Evolutionary conservation across 2,797 vertebrate species (phyloP).

Genomic region (Periparus ater): DNA sequence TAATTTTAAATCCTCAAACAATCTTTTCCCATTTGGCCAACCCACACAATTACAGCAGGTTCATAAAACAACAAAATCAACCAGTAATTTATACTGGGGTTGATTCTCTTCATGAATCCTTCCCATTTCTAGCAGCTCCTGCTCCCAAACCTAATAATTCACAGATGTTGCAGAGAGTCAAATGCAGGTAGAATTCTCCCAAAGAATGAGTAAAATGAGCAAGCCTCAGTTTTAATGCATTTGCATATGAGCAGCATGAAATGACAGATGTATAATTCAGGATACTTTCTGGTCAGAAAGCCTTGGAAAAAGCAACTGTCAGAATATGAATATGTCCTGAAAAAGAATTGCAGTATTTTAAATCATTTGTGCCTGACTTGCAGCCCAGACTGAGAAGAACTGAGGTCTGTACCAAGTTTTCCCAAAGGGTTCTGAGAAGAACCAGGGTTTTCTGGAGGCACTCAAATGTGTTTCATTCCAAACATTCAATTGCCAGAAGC

Average conservation of each 20-base stretch:
- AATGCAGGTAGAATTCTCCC: background rate
- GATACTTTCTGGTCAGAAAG: background rate
- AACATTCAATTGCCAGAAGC: rapidly evolving
- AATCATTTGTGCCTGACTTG: background rate
- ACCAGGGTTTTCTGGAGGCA: background rate
- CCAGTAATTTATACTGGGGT: background rate
- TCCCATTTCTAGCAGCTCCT: background rate
- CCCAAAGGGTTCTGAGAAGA: background rate
- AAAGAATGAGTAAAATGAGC: background rate
- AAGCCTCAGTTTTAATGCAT: background rate
- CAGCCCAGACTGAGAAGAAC: background rate
- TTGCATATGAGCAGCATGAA: background rate
- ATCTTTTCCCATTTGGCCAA: background rate
- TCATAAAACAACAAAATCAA: background rate
- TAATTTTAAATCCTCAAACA: background rate
- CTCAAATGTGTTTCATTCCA: background rate
- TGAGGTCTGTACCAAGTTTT: background rate
- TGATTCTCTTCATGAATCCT: background rate
- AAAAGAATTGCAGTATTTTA: background rate
- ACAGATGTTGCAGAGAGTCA: background rate
- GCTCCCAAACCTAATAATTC: background rate
- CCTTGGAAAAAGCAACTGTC: background rate
- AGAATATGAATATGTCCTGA: background rate
- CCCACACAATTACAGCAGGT: background rate
- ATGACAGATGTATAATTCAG: background rate